Evolutionary conservation across 1,140 invertebrate species (phyloP), one percentile per base, ranked within the genome.

Genomic region (Lutraria rhynchaena): DNA sequence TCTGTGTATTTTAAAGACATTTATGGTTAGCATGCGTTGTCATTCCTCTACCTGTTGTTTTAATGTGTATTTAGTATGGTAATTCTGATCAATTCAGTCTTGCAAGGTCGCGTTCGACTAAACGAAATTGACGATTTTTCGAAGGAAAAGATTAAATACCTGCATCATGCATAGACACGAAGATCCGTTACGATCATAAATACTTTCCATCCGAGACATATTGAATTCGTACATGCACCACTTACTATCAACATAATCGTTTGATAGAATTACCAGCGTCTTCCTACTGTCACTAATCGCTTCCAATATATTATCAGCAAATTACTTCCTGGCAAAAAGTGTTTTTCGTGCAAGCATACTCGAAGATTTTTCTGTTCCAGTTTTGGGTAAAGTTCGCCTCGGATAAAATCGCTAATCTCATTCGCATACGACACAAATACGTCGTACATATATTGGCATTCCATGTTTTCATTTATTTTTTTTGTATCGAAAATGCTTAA

Each of bases 151-250:
- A n/a, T n/a, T n/a, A n/a, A n/a, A n/a, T n/a, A n/a, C n/a, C n/a
- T n/a, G n/a, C n/a, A n/a, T n/a, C n/a, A n/a, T n/a, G n/a, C n/a
- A n/a, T n/a, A 85, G 37, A 46, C 41, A 69, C 22, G 3, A 49
- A 4, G 9, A 3, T 17, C 49, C 65, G 22, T 27, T 44, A 15
- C 65, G 33, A 29, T 41, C 65, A 22, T 67, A 77, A 22, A 77
- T 65, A 41, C 75, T 65, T 29, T 87, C 86, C 74, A 86, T 80
- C 19, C 61, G 57, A 19, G 87, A 83, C 85, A 87, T 90, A 77
- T 95, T 93, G 17, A 94, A 93, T 88, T 95, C 95, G 93, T 94
- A 95, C 46, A 93, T 85, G 86, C 95, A 95, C 95, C 95, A 95
- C 31, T 95, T 93, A 24, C 94, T 95, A 76, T 93, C 93, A 0